These are phyloP conservation scores for Calycopis cecrops DNA, from an alignment of 1,140 invertebrate genomes.

Conservation along the genomic window DNA sequence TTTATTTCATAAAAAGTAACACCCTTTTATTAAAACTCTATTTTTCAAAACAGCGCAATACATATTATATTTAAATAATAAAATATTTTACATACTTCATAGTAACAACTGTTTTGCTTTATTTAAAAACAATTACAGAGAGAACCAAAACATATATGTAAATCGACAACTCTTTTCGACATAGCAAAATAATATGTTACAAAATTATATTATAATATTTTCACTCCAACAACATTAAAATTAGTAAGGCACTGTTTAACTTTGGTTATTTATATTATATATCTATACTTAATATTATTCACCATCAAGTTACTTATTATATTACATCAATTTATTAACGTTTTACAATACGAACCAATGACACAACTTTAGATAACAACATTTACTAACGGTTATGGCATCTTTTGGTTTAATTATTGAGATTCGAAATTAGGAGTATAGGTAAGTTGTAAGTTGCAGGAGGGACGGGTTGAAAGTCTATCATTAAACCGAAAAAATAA, in stretches of 20 bases:
- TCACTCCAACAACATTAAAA: slow-evolving; percentile 28
- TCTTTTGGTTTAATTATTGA: background rate
- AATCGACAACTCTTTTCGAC: background rate
- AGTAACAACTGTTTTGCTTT: background rate
- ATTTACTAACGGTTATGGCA: background rate
- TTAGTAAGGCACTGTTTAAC: slow-evolving; percentile 52
- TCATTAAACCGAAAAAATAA: no score
- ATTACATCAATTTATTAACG: background rate
- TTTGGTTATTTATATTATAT: slow-evolving; percentile 41
- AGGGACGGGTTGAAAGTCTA: background rate
- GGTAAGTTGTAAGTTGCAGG: background rate
- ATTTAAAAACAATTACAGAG: background rate
- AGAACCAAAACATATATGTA: background rate
- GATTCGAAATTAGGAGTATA: background rate
- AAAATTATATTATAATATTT: slow-evolving; percentile 9
- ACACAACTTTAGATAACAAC: background rate
- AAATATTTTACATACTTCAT: background rate
- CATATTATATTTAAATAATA: background rate
- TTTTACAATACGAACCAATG: background rate
- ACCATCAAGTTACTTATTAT: background rate
- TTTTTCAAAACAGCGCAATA: background rate
- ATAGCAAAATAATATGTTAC: background rate
- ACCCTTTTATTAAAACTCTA: no score
- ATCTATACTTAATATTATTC: background rate
- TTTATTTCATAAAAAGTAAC: no score